These are phyloP conservation scores for Sebastes minor DNA, from an alignment of 2,797 vertebrate species.

Conservation along the genomic window DNA sequence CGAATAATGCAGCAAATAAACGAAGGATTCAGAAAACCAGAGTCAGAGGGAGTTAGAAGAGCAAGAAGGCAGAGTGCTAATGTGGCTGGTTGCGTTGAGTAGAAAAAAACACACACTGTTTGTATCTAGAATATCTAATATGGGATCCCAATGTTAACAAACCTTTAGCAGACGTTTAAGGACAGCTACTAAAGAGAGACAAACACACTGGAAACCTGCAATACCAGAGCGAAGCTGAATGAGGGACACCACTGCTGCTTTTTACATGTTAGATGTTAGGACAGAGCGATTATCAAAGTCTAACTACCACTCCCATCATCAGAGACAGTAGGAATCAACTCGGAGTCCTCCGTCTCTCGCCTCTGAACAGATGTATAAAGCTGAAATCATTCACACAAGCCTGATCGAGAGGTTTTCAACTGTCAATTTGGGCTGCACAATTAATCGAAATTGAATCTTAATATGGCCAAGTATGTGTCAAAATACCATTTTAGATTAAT, in stretches of 20 bases:
- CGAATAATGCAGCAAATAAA: slow-evolving; percentile 22
- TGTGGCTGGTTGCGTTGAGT: background rate
- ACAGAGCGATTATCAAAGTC: background rate
- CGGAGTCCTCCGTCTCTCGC: background rate
- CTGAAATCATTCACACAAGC: background rate
- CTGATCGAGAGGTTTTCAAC: background rate
- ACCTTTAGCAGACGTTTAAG: slow-evolving; percentile 23
- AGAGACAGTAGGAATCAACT: background rate
- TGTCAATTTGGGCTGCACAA: too few species aligned
- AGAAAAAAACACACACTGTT: background rate
- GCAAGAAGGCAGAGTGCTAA: slow-evolving; percentile 45
- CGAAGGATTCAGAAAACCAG: slow-evolving; percentile 1
- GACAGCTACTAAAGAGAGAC: slow-evolving; percentile 20
- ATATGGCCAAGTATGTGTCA: too few species aligned
- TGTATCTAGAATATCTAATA: slow-evolving; percentile 31
- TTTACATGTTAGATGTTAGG: slow-evolving; percentile 2
- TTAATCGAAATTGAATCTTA: too few species aligned
- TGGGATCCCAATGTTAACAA: slow-evolving; percentile 69
- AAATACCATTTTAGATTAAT: too few species aligned
- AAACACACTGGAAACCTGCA: slow-evolving; percentile 5
- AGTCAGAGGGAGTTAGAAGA: background rate
- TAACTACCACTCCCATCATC: slow-evolving; percentile 3
- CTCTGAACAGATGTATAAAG: background rate
- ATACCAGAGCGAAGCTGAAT: background rate
- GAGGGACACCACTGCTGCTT: background rate